Base-by-base conservation (phyloP, 2,113 vertebrate species). In the Oxyura jamaicensis region DNA sequence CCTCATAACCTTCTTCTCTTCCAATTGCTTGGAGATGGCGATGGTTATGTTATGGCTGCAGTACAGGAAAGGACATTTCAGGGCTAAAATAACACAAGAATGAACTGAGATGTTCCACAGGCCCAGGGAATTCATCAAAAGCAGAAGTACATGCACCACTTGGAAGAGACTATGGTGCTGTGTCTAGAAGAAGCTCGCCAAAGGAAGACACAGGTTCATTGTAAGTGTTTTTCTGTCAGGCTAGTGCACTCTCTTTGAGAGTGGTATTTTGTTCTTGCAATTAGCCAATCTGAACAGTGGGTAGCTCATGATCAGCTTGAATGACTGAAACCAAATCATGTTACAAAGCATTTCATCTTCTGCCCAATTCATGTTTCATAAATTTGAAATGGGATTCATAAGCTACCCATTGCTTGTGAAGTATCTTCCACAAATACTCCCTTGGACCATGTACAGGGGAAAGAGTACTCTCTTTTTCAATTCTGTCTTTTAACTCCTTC, bases 341-440 rank as follows among this genome's bases (percentile, higher is more conserved):
- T 88, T 88, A 73, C 62, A 92, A 93, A 88, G 69, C 50, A 44
- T 90, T 92, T 94, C 14, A 84, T 84, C 80, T 88, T 72, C 85
- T 78, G 42, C 46, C 75, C 87, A 87, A 65, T 69, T 82, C 39
- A 39, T 16, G 72, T 86, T 60, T 81, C 60, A 28, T 68, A 90
- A 78, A 90, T 82, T 62, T 65, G 88, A 94, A 77, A 73, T 48
- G 53, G 48, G 56, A 83, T 88, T 86, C 80, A 88, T 72, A 90
- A 94, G 23, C 21, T 96, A 91, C 69, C 39, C 73, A 36, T 33
- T 68, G 35, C 73, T 93, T 91, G 79, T 72, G 56, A 90, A 86
- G 83, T 35, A 22, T 88, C 86, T 68, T 93, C 86, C 93, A 91
- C 81, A 93, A 93, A 91, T 75, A 81, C 87, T 92, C 83, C 53